Base-by-base conservation (phyloP, 2,888 invertebrate species). In the Myathropa florea region DNA sequence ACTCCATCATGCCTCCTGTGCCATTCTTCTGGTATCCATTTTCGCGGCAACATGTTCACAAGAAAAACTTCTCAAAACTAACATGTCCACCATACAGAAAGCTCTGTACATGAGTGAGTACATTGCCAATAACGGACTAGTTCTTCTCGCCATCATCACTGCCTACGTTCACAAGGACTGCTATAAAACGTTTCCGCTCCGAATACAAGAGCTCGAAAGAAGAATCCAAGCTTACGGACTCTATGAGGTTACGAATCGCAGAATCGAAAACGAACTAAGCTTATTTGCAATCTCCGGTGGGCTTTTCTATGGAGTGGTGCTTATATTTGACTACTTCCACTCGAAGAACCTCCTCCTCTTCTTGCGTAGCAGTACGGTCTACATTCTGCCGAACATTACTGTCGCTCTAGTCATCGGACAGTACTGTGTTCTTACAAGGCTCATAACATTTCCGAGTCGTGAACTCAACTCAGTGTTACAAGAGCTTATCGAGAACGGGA, bases 51-150 rank as follows among this genome's bases (percentile, higher is more conserved):
- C 57, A 26, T 71, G 26, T 26, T 81, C 30, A 1, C 26, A 79
- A 53, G 59, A 70, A 4, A 30, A 60, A 24, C 21, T 71, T 4
- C 21, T 75, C 7, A 10, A 33, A 18, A 53, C 21, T 0, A 53
- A 46, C 1, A 64, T 89, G 57, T 88, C 88, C 2, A 88, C 88
- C 3, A 81, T 89, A 3, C 89, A 89, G 39, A 89, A 89, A 30
- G 88, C 87, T 0, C 23, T 90, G 2, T 89, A 73, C 72, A 71
- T 89, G 24, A 78, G 84, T 71, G 90, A 89, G 85, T 89, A 87
- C 65, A 18, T 90, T 2, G 36, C 88, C 2, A 89, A 87, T 76
- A 64, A 83, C 4, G 23, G 82, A 1, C 88, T 90, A 14, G 46
- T 89, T 23, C 18, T 89, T 1, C 83, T 88, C 3, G 76, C 88